Conservation (phyloP, 2,113 vertebrate genomes). For the Varanus komodoensis region DNA sequence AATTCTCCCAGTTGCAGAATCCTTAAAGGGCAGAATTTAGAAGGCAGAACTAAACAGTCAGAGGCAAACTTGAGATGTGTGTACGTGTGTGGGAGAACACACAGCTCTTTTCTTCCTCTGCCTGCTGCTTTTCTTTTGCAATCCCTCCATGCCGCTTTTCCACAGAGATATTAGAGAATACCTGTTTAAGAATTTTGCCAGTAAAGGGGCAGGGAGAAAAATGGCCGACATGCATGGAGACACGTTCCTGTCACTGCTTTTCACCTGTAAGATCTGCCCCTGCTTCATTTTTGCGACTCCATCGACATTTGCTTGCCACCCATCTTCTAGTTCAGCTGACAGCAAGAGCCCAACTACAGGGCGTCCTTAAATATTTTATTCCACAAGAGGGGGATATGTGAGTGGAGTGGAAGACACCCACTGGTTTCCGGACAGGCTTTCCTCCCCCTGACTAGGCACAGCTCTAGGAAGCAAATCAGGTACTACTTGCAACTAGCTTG, state of each 20-base stretch:
- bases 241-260: too few species aligned
- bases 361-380: background rate
- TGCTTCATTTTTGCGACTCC: background rate
- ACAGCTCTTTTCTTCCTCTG: background rate
- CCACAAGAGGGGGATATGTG: background rate
- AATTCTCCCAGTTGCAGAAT: background rate
- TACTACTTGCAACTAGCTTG: background rate
- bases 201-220: too few species aligned
- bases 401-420: background rate
- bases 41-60: background rate
- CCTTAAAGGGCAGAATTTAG: background rate
- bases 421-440: conserved; percentile 9
- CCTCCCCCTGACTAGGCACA: conserved; percentile 8
- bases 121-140: background rate
- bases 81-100: too few species aligned
- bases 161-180: background rate
- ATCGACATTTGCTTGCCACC: background rate
- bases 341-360: background rate
- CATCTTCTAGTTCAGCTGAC: background rate
- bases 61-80: background rate
- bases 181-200: background rate
- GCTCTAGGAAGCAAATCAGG: background rate
- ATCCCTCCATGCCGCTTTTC: too few species aligned
- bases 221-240: background rate
- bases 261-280: background rate